Percentiles rank a stretch among this genome's conserved stretches.
Evolutionary conservation across 2,113 vertebrate genomes (phyloP).

Genomic region (Polyodon spathula): DNA sequence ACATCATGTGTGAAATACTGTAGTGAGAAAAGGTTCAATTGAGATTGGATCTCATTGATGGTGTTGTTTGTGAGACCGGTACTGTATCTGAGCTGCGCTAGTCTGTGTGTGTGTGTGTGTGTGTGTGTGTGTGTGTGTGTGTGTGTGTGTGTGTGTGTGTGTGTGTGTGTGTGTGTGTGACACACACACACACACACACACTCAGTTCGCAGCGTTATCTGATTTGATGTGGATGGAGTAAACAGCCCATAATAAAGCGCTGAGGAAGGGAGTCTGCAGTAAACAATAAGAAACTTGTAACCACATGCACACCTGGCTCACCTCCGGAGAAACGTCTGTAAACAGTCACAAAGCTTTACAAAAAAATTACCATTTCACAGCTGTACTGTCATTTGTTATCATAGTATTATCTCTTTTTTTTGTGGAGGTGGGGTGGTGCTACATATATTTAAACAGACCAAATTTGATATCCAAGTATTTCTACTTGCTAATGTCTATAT

Average conservation of each 20-base stretch:
- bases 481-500: no score
- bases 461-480: no score
- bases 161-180: neutral
- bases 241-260: constrained; percentile 37
- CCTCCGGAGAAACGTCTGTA: constrained; percentile 47
- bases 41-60: constrained; percentile 12
- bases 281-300: constrained; percentile 66
- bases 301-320: constrained; percentile 72
- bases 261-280: constrained; percentile 65
- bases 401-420: no score
- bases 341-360: constrained; percentile 44
- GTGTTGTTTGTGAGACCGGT: constrained; percentile 17
- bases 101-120: neutral
- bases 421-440: no score
- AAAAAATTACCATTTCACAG: constrained; percentile 48
- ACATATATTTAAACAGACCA: no score
- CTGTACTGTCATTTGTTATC: no score
- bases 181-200: neutral
- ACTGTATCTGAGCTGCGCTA: constrained; percentile 6
- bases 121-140: constrained; percentile 1
- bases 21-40: neutral
- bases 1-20: neutral
- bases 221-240: constrained; percentile 24
- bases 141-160: constrained; percentile 6
- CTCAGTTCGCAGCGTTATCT: constrained; percentile 38